Evolutionary conservation across 92 coral and sea anemone genomes (phyloP).

Genomic region (Chrysogorgia sp.): DNA sequence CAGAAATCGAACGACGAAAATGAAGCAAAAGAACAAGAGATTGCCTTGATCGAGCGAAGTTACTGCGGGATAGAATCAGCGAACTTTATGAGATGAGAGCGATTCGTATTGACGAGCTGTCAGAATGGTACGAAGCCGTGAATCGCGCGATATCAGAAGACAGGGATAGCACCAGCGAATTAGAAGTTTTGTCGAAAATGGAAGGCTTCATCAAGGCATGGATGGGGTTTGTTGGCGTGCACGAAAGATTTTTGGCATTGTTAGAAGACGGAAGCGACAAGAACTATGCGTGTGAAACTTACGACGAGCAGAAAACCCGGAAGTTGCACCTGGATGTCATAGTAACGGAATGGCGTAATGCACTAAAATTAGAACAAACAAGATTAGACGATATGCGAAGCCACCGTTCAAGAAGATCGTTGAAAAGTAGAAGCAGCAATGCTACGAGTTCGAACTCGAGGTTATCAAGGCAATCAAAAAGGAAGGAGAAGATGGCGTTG

Average conservation of each 20-base stretch:
- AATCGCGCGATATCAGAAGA: too few relatives aligned
- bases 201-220: neutral
- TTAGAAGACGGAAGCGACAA: conserved; percentile 11
- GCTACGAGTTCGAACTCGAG: neutral
- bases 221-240: conserved; percentile 12
- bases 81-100: too few relatives aligned
- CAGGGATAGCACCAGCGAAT: too few relatives aligned
- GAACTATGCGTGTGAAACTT: neutral
- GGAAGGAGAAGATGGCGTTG: conserved; percentile 15
- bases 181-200: neutral
- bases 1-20: too few relatives aligned
- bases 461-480: too few relatives aligned
- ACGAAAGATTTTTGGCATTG: neutral
- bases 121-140: too few relatives aligned
- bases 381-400: conserved; percentile 6
- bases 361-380: neutral
- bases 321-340: conserved; percentile 3
- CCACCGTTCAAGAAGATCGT: neutral
- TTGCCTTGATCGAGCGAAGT: too few relatives aligned
- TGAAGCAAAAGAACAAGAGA: too few relatives aligned
- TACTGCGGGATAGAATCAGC: too few relatives aligned
- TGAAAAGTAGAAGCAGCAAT: neutral
- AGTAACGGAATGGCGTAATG: conserved; percentile 8
- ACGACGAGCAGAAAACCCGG: neutral
- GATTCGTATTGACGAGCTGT: too few relatives aligned